Conservation (phyloP, 2,797 vertebrate species). For the Erethizon dorsatum region DNA sequence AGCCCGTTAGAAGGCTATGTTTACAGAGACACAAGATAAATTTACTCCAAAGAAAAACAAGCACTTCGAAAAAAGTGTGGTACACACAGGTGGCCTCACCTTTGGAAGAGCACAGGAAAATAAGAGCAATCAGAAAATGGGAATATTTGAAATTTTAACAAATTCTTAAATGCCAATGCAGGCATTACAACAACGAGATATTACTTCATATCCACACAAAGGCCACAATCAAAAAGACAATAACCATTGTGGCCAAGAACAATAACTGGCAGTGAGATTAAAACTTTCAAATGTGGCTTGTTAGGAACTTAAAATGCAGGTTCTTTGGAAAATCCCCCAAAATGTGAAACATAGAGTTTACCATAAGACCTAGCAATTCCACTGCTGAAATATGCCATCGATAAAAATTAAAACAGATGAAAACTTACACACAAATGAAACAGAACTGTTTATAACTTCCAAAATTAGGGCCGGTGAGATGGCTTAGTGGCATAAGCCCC, state of each 20-base stretch:
- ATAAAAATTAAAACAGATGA: background rate
- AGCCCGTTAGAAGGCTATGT: background rate
- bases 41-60: background rate
- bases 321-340: background rate
- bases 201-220: background rate
- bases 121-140: background rate
- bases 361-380: background rate
- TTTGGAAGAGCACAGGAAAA: background rate
- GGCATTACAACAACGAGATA: background rate
- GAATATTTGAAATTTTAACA: background rate
- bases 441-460: background rate
- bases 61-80: background rate
- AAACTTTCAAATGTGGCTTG: background rate
- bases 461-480: too few relatives aligned
- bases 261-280: background rate
- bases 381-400: background rate
- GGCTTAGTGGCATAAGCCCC: too few relatives aligned
- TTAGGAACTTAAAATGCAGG: background rate
- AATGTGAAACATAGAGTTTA: background rate
- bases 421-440: background rate
- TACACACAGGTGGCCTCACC: background rate
- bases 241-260: background rate
- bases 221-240: background rate
- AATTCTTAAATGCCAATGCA: background rate
- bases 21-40: slow-evolving; percentile 28